Conservation (phyloP, 1,140 invertebrate species). For the Scaptomyza graminum region DNA sequence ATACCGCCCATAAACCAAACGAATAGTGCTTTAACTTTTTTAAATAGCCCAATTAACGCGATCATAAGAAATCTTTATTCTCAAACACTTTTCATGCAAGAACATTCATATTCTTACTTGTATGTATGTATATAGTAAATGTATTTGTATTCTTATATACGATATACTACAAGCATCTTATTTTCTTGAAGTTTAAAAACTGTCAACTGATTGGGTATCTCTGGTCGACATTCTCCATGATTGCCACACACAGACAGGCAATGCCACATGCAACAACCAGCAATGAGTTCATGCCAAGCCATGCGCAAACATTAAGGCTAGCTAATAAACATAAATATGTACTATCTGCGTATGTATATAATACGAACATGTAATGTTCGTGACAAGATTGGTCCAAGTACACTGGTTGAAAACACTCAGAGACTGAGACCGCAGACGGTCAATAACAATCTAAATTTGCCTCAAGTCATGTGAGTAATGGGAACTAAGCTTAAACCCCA, state of each 20-base stretch:
- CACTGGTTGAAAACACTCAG: constrained; percentile 8
- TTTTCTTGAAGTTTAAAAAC: neutral
- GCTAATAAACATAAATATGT: neutral
- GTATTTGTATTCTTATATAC: too few species aligned
- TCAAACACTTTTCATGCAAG: too few species aligned
- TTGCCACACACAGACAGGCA: constrained; percentile 8
- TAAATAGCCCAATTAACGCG: neutral
- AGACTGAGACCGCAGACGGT: too few species aligned
- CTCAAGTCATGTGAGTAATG: neutral
- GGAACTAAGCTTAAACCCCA: too few species aligned
- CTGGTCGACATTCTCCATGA: constrained; percentile 31
- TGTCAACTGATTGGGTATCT: constrained; percentile 1
- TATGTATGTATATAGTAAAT: too few species aligned
- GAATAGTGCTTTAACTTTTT: neutral
- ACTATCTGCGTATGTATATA: neutral
- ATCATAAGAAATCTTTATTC: too few species aligned
- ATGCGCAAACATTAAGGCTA: constrained; percentile 3
- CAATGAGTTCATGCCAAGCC: constrained; percentile 10
- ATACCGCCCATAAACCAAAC: neutral
- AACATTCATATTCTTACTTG: too few species aligned
- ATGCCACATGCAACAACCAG: constrained; percentile 19
- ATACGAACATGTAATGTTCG: constrained; percentile 33
- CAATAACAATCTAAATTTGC: neutral
- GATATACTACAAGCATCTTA: too few species aligned
- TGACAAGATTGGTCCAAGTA: constrained; percentile 72